Percentiles rank a stretch among this genome's conserved stretches.
Conservation (phyloP, 2,797 vertebrate genomes). For the Leucoraja ocellata region DNA sequence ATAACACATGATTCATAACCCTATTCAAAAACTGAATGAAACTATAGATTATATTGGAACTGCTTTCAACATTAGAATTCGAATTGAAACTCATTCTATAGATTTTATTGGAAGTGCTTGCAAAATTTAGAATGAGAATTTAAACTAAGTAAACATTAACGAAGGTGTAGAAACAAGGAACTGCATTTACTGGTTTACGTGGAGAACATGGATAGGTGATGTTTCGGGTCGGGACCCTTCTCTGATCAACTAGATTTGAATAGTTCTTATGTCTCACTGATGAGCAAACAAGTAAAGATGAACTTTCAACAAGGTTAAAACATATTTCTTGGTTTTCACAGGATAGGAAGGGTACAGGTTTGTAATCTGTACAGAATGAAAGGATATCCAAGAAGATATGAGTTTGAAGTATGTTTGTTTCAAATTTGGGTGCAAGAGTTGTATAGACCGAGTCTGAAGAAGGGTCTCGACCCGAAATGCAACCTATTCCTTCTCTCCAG, state of each 20-base stretch:
- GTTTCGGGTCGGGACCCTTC: no score
- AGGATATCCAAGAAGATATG: background rate
- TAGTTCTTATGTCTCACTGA: background rate
- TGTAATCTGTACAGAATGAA: background rate
- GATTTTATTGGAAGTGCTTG: background rate
- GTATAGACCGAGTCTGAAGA: no score
- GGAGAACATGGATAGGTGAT: no score
- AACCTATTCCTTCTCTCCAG: no score
- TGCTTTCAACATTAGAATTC: background rate
- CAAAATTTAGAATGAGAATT: background rate
- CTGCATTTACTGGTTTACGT: no score
- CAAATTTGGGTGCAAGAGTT: background rate
- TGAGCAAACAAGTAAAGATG: background rate
- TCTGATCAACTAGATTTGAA: background rate
- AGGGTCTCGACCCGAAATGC: no score
- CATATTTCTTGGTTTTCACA: background rate
- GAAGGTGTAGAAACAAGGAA: no score
- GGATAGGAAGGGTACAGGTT: background rate
- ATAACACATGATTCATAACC: background rate
- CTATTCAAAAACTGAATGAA: background rate
- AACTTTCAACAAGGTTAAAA: background rate
- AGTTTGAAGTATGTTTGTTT: background rate
- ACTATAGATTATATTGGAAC: background rate
- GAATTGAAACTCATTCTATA: background rate
- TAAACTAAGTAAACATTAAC: background rate